Conservation (phyloP, 2,113 vertebrate genomes). For the Petaurus breviceps region DNA sequence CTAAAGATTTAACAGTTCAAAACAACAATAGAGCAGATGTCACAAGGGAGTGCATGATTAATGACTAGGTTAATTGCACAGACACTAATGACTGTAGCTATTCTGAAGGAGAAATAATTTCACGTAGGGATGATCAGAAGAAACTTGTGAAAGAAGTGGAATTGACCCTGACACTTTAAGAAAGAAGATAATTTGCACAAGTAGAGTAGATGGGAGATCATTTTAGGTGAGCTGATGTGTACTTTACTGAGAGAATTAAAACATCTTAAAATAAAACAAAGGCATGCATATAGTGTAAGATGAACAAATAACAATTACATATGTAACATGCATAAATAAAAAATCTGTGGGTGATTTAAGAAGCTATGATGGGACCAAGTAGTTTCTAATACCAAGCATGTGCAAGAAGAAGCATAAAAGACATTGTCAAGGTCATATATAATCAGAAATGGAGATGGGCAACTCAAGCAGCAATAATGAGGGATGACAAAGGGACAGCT, state of each 20-base stretch:
- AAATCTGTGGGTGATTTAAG: not conserved
- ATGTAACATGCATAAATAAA: not conserved
- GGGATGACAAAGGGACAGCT: not conserved
- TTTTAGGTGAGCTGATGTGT: not conserved
- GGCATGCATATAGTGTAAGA: too few species aligned
- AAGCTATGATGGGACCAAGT: not conserved
- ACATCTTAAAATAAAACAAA: not conserved
- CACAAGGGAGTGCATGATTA: not conserved
- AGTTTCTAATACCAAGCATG: not conserved
- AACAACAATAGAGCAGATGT: not conserved
- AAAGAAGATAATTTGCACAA: not conserved
- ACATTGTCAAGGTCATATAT: not conserved
- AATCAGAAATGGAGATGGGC: not conserved
- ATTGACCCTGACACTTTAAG: not conserved
- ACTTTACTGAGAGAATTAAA: not conserved
- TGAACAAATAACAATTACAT: too few species aligned
- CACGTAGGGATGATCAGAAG: not conserved
- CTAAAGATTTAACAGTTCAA: not conserved
- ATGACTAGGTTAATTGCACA: not conserved
- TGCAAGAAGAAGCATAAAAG: not conserved
- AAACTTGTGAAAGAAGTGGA: not conserved
- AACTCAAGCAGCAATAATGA: not conserved
- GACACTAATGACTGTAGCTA: not conserved
- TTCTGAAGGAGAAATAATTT: not conserved
- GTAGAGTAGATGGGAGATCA: not conserved